phyloP scores from a whole-genome alignment of 92 coral and sea anemone genomes.

The Siderastrea siderea region DNA sequence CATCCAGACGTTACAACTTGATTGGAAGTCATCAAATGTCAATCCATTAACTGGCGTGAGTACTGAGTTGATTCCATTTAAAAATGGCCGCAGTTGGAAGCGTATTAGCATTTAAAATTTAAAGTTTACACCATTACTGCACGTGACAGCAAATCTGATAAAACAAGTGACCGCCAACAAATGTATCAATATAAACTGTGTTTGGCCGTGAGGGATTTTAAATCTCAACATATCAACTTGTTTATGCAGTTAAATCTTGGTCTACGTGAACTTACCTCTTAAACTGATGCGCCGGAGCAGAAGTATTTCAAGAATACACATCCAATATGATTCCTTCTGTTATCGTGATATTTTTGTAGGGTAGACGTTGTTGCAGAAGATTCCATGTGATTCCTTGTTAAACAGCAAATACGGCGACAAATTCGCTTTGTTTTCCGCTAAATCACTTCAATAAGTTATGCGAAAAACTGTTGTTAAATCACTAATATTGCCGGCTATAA shows the following conservation, averaged over 20 bases:
- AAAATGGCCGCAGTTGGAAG: background rate
- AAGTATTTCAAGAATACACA: constrained; percentile 52
- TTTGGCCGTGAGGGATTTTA: background rate
- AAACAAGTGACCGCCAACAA: background rate
- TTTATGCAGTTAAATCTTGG: background rate
- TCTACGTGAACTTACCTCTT: constrained; percentile 26
- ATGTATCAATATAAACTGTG: background rate
- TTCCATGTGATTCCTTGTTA: constrained; percentile 9
- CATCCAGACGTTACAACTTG: no score
- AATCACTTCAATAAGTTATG: background rate
- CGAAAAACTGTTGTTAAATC: background rate
- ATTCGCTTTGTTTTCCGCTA: background rate
- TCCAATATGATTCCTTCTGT: constrained; percentile 22
- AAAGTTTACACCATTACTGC: background rate
- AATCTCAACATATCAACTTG: background rate
- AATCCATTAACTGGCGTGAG: background rate
- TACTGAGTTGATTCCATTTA: background rate
- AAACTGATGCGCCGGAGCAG: constrained; percentile 35
- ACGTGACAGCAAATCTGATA: constrained; percentile 12
- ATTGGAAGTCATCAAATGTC: background rate
- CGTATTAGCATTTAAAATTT: background rate
- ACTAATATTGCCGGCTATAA: constrained; percentile 10
- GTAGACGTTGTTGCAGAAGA: background rate
- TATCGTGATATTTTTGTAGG: background rate
- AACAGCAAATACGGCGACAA: background rate